Base-by-base conservation (phyloP, 2,113 vertebrate genomes). In the Peromyscus maniculatus region DNA sequence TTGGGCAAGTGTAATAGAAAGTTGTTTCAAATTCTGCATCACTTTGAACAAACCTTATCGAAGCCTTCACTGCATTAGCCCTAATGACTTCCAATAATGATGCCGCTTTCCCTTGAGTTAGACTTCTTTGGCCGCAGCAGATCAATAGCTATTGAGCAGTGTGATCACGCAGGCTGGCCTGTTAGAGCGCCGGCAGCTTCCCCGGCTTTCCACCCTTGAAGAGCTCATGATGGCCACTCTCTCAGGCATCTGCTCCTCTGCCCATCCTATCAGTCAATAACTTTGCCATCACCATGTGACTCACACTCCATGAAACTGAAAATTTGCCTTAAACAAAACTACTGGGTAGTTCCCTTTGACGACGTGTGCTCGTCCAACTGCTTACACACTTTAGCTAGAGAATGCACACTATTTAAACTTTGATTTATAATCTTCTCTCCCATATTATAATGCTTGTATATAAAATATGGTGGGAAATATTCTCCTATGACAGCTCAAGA, bases 1-100 rank as follows among this genome's bases (percentile, higher is more conserved):
- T 12, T 84, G 93, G 93, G 91, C 49, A 64, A 95, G 84, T 39
- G 7, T 66, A 91, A 93, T 39, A 88, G 96, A 93, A 92, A 96
- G 71, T 96, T 96, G 91, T 94, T 97, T 95, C 97, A 96, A 96
- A 94, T 97, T 94, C 94, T 91, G 79, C 79, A 89, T 95, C 93
- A 71, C 79, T 97, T 90, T 83, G 91, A 93, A 89, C 87, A 96
- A 96, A 97, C 78, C 94, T 96, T 72, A 97, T 88, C 95, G 97
- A 96, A 90, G 91, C 87, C 91, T 97, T 97, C 92, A 97, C 89
- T 96, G 95, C 91, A 95, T 97, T 97, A 96, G 91, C 91, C 94
- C 69, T 98, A 97, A 97, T 98, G 92, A 97, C 87, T 96, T 79
- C 89, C 72, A 90, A 83, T 84, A 96, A 96, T 59, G 91, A 96